Evolutionary conservation across 2,113 vertebrate genomes (phyloP), one percentile per base, ranked within the genome.

Genomic region (Cichladusa arquata): DNA sequence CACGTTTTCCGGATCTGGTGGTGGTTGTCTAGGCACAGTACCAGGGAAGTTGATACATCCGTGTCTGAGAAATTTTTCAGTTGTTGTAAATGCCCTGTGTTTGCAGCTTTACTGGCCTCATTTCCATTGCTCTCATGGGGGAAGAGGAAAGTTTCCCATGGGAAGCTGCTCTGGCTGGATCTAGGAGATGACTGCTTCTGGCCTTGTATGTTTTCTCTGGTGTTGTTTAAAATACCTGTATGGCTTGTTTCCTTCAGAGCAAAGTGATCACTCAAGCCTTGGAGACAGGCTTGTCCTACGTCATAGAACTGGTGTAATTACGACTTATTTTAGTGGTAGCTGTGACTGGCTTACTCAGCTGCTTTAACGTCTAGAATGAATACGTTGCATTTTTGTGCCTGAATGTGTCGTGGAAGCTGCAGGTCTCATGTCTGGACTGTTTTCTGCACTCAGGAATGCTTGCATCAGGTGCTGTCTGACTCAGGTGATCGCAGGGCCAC

Each of bases 1-100:
- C 1, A 1, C 2, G 2, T 11, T 47, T 24, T 71, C 6, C 2
- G 5, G 36, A 8, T 38, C 29, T 2, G 4, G 0, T 4, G 62
- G 17, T 14, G 40, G 47, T 36, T 58, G 25, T 42, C 11, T 17
- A 7, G 42, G 36, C 54, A 24, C 11, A 0, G 29, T 62, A 24
- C 8, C 13, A 36, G 34, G 47, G 36, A 56, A 44, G 34, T 11
- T 8, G 19, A 9, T 44, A 2, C 11, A 18, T 40, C 36, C 6
- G 5, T 14, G 23, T 71, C 23, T 17, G 23, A 29, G 47, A 29
- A 33, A 2, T 33, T 9, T 9, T 36, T 40, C 14, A 2, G 1
- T 45, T 33, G 18, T 14, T 33, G 20, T 14, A 28, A 56, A 2
- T 16, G 15, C 26, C 5, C 0, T 54, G 22, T 78, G 47, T 20